Percentiles rank a stretch among this genome's conserved stretches.
Conservation (phyloP, 1,140 invertebrate species). For the Pararge aegeria region DNA sequence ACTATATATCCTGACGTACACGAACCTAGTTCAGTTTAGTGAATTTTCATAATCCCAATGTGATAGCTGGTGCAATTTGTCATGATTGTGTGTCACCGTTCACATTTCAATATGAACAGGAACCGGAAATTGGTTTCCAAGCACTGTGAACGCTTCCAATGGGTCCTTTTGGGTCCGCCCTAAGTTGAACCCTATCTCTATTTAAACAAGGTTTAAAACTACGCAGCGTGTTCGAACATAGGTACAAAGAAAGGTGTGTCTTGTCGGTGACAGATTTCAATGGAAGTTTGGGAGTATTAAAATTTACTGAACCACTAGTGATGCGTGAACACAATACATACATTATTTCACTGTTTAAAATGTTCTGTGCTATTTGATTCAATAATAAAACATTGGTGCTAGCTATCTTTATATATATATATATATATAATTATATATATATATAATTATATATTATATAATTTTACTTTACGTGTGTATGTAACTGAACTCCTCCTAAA, state of each 20-base stretch:
- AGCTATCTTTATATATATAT: no score
- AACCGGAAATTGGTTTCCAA: constrained; percentile 50
- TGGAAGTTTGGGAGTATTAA: constrained; percentile 27
- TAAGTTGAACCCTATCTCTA: constrained; percentile 9
- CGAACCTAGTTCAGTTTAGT: no score
- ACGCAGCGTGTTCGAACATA: no score
- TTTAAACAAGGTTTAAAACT: constrained; percentile 5
- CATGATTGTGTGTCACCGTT: constrained; percentile 29
- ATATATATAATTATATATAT: no score
- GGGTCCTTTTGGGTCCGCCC: background rate
- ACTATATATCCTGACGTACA: no score
- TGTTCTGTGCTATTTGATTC: background rate
- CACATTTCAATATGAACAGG: constrained; percentile 50
- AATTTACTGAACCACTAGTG: constrained; percentile 15
- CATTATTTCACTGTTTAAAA: constrained; percentile 1
- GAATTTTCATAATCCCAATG: background rate
- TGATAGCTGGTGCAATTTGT: constrained; percentile 23
- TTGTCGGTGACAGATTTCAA: constrained; percentile 24
- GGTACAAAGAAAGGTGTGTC: constrained; percentile 19
- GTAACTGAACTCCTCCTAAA: no score
- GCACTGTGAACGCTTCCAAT: constrained; percentile 42
- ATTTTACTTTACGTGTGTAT: no score
- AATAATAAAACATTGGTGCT: no score
- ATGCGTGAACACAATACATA: constrained; percentile 20
- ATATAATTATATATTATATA: no score